A percentile compares a stretch with the other conserved stretches of the same genome.
phyloP scores from a whole-genome alignment of 2,113 vertebrate species.

The Amphiprion percula region DNA sequence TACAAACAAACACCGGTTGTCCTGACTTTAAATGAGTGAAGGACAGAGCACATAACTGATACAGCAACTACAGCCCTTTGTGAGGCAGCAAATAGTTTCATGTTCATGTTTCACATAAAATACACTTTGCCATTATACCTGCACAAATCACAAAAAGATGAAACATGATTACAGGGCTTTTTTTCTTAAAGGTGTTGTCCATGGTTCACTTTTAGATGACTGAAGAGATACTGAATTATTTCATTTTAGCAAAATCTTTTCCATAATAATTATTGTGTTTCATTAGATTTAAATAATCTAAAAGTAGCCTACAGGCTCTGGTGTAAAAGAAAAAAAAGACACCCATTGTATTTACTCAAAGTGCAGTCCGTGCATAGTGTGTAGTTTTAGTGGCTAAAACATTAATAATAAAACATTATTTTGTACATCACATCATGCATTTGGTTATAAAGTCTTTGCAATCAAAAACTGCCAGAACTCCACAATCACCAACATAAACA shows the following conservation, averaged over 20 bases:
- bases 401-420: no score
- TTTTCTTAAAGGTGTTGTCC: not conserved
- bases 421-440: no score
- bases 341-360: not conserved
- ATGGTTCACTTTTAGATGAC: no score
- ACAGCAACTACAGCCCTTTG: not conserved
- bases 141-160: no score
- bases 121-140: no score
- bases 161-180: no score
- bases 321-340: conserved; percentile 16
- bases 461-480: not conserved
- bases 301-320: not conserved
- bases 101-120: not conserved
- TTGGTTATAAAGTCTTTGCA: not conserved
- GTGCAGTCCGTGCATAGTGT: not conserved
- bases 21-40: not conserved
- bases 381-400: not conserved
- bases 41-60: not conserved
- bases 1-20: not conserved
- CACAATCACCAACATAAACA: not conserved
- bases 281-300: no score
- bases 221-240: no score
- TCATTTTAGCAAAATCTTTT: no score
- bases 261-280: no score
- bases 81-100: not conserved